Conservation (phyloP, 2,113 vertebrate species). For the Pandion haliaetus region DNA sequence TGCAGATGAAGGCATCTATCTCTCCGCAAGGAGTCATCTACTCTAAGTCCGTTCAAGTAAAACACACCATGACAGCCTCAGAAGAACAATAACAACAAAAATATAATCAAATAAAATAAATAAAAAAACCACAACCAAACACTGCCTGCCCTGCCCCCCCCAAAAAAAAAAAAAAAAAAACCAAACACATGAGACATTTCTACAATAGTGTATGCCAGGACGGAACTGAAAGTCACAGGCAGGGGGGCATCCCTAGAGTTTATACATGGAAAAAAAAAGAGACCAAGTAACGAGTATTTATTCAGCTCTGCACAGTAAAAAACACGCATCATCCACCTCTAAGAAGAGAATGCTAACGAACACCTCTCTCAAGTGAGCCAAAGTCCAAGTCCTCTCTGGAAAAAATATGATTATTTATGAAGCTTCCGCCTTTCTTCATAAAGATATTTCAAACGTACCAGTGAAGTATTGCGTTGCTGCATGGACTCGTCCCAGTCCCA, state of each 20-base stretch:
- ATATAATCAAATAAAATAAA: neutral
- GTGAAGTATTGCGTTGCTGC: rapidly evolving
- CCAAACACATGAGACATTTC: neutral
- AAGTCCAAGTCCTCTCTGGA: neutral
- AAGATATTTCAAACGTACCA: neutral
- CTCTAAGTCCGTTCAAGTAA: neutral
- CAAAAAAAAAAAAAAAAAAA: no score
- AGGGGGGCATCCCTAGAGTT: neutral
- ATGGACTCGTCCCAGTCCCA: neutral
- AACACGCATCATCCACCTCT: neutral
- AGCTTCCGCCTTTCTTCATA: neutral
- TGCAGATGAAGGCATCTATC: rapidly evolving
- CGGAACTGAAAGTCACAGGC: no score
- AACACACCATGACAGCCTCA: neutral
- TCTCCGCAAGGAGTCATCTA: no score
- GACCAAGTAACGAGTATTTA: no score
- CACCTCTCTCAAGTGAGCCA: neutral
- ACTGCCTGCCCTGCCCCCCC: neutral
- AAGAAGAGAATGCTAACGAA: no score
- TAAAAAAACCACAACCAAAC: no score
- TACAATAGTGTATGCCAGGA: no score
- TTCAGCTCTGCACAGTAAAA: no score
- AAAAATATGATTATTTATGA: neutral
- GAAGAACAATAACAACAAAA: neutral
- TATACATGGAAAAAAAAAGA: no score